A percentile compares a stretch with the other conserved stretches of the same genome.
Conservation (phyloP, 2,888 invertebrate species). For the Junonia oenone region DNA sequence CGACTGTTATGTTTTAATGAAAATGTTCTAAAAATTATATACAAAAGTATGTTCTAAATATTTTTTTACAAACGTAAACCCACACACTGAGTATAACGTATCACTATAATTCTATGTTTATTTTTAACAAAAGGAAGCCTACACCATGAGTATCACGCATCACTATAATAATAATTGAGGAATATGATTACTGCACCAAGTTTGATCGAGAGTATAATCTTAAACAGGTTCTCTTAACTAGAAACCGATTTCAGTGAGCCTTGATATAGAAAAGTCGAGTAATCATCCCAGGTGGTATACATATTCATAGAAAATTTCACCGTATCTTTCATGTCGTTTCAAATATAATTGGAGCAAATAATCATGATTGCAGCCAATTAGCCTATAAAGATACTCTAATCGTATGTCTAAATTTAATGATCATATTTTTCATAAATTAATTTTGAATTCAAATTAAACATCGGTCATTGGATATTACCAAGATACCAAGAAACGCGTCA, state of each 20-base stretch:
- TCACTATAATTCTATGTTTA: too few relatives aligned
- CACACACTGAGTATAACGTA: too few relatives aligned
- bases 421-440: neutral
- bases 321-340: constrained; percentile 7
- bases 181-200: neutral
- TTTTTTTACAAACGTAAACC: too few relatives aligned
- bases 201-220: constrained; percentile 14
- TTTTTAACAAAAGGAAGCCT: too few relatives aligned
- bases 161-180: neutral
- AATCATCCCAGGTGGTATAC: constrained; percentile 7
- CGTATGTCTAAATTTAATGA: neutral
- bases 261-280: constrained; percentile 16
- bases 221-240: constrained; percentile 31
- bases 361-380: constrained; percentile 2
- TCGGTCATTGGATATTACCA: neutral
- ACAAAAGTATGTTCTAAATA: too few relatives aligned
- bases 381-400: neutral
- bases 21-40: too few relatives aligned
- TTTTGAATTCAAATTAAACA: neutral
- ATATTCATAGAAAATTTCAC: constrained; percentile 22
- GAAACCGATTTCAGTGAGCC: constrained; percentile 24
- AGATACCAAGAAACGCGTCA: too few relatives aligned
- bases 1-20: too few relatives aligned
- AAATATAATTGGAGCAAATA: constrained; percentile 15
- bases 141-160: too few relatives aligned